phyloP scores from a whole-genome alignment of 2,797 vertebrate species.

The Decapterus maruadsi region DNA sequence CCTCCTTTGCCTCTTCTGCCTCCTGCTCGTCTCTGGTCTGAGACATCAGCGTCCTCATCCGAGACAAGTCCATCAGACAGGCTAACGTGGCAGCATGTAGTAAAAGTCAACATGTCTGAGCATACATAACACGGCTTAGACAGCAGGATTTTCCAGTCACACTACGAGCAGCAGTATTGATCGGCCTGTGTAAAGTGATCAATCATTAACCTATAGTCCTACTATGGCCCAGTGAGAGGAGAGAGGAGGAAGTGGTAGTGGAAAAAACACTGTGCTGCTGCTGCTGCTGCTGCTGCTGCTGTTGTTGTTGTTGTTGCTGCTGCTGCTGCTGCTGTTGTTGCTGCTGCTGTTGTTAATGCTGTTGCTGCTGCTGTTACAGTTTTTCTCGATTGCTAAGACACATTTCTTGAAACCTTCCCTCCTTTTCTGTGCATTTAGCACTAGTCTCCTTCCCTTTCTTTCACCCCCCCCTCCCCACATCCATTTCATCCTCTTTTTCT shows the following conservation, averaged over 20 bases:
- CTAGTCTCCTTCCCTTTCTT: too few relatives aligned
- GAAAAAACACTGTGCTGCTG: conserved; percentile 54
- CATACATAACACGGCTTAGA: not conserved
- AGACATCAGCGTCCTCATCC: conserved; percentile 36
- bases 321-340: too few relatives aligned
- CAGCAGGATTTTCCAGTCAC: conserved; percentile 60
- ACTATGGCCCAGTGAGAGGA: conserved; percentile 17
- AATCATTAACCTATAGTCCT: conserved; percentile 73
- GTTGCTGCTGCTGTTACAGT: too few relatives aligned
- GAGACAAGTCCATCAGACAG: conserved; percentile 15
- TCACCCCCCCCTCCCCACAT: too few relatives aligned
- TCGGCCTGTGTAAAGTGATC: conserved; percentile 37
- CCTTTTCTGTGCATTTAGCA: too few relatives aligned
- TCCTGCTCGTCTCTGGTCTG: conserved; percentile 1
- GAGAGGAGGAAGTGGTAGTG: conserved; percentile 30
- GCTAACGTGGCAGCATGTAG: conserved; percentile 4
- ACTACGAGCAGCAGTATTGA: conserved; percentile 25
- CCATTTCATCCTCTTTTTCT: too few relatives aligned
- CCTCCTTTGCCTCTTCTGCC: too few relatives aligned
- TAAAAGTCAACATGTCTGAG: conserved; percentile 41
- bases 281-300: too few relatives aligned
- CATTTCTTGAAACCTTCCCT: too few relatives aligned
- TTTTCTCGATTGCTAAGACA: too few relatives aligned
- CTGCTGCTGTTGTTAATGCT: too few relatives aligned
- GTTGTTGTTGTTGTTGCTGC: too few relatives aligned